Base-by-base conservation (phyloP, 2,113 vertebrate genomes). In the Corynorhinus townsendii region DNA sequence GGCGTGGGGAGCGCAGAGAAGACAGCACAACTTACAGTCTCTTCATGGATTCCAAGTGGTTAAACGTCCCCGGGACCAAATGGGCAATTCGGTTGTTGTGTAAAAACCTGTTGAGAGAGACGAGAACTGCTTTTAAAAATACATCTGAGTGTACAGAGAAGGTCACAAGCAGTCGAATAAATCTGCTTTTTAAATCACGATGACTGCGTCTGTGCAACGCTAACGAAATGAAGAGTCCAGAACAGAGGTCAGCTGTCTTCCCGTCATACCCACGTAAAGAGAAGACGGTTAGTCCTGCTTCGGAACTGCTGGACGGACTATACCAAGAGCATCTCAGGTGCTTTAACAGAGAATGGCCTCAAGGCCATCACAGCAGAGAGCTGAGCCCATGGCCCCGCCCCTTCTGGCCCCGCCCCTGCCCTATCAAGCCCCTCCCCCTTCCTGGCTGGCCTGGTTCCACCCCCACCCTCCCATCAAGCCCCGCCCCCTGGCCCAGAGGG, bases 11-110 rank as follows among this genome's bases (percentile, higher is more conserved):
- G 66, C 7, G 3, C 33, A 6, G 38, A 33, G 35, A 14, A 7
- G 9, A 3, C 69, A 9, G 45, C 30, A 5, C 9, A 1, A 91
- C 99, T 99, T 98, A 99, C 99, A 99, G 94, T 97, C 99, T 98
- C 95, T 99, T 99, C 99, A 99, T 99, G 83, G 99, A 99, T 96
- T 99, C 98, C 96, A 99, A 98, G 95, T 99, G 99, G 95, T 98
- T 98, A 97, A 99, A 99, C 3, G 99, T 99, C 96, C 99, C 99
- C 1, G 99, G 99, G 94, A 99, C 98, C 33, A 99, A 98, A 82
- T 99, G 99, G 89, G 99, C 98, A 95, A 99, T 99, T 97, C 99
- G 99, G 98, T 99, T 99, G 98, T 99, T 99, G 98, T 99, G 99
- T 91, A 99, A 98, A 98, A 99, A 99, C 95, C 99, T 99, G 98